Percentiles rank a stretch among this genome's conserved stretches.
phyloP scores from a whole-genome alignment of 2,888 invertebrate genomes.

The Drosophila pseudotalamancana region DNA sequence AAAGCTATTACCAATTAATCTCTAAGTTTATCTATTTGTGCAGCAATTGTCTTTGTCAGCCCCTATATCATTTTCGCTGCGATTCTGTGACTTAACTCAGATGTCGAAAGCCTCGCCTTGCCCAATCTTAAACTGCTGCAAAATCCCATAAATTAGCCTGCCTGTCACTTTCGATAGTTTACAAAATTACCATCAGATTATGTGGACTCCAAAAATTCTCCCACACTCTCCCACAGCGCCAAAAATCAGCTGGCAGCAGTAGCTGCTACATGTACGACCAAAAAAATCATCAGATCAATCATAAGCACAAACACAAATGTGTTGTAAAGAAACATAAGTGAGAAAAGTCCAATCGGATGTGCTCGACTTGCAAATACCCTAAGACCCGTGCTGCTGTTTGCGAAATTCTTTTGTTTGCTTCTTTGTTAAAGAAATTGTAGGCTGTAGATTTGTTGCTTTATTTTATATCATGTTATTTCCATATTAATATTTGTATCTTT shows the following conservation, averaged over 20 bases:
- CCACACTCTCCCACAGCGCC: conserved; percentile 65
- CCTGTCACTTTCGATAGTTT: conserved; percentile 70
- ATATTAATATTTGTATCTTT: too few relatives aligned
- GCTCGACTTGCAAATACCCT: too few relatives aligned
- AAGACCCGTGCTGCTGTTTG: too few relatives aligned
- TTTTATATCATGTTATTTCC: too few relatives aligned
- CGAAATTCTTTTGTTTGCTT: too few relatives aligned
- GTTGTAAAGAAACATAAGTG: conserved; percentile 8
- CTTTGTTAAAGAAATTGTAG: too few relatives aligned
- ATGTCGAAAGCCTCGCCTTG: conserved; percentile 10
- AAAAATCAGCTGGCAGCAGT: conserved; percentile 42
- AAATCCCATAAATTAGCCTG: conserved; percentile 50
- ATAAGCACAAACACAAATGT: conserved; percentile 47
- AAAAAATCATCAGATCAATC: conserved; percentile 77
- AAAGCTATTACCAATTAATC: too few relatives aligned
- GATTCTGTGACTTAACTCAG: not conserved
- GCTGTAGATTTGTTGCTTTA: too few relatives aligned
- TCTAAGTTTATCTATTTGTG: too few relatives aligned
- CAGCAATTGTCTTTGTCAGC: too few relatives aligned
- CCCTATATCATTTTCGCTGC: not conserved
- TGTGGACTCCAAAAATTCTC: conserved; percentile 60
- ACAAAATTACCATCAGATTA: conserved; percentile 72
- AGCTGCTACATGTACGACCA: conserved; percentile 61
- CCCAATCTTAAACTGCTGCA: conserved; percentile 19
- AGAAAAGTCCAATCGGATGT: too few relatives aligned